Conservation (phyloP, 1,140 invertebrate genomes). For the Aphaenogaster ashmeadi region DNA sequence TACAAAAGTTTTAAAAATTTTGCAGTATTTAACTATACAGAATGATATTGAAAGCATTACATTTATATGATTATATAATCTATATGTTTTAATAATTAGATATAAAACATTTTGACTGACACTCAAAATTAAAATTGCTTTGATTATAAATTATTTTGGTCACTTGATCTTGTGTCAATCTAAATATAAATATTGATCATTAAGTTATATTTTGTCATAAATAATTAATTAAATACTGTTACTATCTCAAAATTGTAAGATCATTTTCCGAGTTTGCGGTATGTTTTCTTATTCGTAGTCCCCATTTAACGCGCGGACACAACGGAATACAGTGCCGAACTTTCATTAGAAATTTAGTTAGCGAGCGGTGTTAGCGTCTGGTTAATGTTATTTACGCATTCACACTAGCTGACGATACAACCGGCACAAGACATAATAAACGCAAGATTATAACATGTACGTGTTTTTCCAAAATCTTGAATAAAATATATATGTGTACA, state of each 20-base stretch:
- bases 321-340: constrained; percentile 39
- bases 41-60: constrained; percentile 1
- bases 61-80: neutral
- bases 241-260: neutral
- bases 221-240: neutral
- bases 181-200: constrained; percentile 31
- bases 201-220: neutral
- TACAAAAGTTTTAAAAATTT: neutral
- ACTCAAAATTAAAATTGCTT: neutral
- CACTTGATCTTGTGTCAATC: neutral
- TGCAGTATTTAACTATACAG: neutral
- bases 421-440: constrained; percentile 33
- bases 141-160: constrained; percentile 1
- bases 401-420: constrained; percentile 57
- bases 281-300: neutral
- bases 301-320: neutral
- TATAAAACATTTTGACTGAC: neutral
- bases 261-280: neutral
- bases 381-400: constrained; percentile 71
- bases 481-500: constrained; percentile 41
- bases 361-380: constrained; percentile 68
- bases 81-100: neutral
- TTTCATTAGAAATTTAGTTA: constrained; percentile 71
- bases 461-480: constrained; percentile 14
- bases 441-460: constrained; percentile 28